Conservation (phyloP, 2,888 invertebrate species). For the Stegophylla sp. region DNA sequence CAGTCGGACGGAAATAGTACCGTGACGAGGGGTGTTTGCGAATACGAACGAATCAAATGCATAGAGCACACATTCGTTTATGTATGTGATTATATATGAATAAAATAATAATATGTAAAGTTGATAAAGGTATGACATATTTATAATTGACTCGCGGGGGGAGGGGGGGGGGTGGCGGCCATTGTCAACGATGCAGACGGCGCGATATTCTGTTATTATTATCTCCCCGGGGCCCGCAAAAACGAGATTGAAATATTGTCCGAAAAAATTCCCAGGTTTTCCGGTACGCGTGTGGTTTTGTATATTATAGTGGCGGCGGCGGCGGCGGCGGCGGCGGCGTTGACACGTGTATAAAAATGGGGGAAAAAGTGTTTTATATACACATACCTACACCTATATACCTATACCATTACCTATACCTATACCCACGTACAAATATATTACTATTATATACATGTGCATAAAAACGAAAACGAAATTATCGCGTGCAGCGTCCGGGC, state of each 20-base stretch:
- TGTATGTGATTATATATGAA: not conserved
- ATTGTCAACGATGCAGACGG: not conserved
- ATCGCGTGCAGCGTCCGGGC: slow-evolving; percentile 34
- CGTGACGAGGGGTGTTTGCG: not conserved
- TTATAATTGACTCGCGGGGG: slow-evolving; percentile 37
- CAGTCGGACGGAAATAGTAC: not conserved
- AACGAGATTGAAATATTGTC: slow-evolving; percentile 45
- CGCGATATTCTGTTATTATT: not conserved
- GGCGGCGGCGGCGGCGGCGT: no score
- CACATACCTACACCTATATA: no score
- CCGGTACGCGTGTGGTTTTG: slow-evolving; percentile 5
- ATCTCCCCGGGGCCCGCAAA: slow-evolving; percentile 40
- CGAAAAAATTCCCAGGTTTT: slow-evolving; percentile 30
- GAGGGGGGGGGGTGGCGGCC: no score
- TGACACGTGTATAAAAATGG: slow-evolving; percentile 27
- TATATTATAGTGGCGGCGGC: not conserved
- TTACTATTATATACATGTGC: not conserved
- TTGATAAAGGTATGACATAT: slow-evolving; percentile 39
- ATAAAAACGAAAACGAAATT: slow-evolving; percentile 37
- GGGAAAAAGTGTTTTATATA: not conserved
- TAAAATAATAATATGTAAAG: not conserved
- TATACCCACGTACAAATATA: not conserved
- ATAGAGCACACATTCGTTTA: not conserved
- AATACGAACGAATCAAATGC: not conserved
- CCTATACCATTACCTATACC: no score